Conservation (phyloP, 2,888 invertebrate genomes). For the Volucella bombylans region DNA sequence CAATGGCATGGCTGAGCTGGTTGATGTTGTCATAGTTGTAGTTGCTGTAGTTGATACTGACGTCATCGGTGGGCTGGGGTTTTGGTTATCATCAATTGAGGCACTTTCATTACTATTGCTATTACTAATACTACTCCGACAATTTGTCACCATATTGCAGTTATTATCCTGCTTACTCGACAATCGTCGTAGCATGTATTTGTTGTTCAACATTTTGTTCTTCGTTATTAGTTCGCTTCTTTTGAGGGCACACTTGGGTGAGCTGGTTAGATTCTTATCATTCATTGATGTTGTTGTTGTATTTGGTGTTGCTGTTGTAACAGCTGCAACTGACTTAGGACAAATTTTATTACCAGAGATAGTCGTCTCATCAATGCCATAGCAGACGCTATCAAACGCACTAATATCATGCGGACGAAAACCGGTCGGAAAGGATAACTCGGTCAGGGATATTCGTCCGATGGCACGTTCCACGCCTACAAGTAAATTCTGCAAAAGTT, state of each 20-base stretch:
- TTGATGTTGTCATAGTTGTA: constrained; percentile 69
- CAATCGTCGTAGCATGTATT: constrained; percentile 81
- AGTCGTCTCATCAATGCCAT: constrained; percentile 52
- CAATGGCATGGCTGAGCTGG: constrained; percentile 83
- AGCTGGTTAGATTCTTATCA: constrained; percentile 81
- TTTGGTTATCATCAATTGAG: constrained; percentile 77
- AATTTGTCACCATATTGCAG: constrained; percentile 79
- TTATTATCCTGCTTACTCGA: constrained; percentile 80
- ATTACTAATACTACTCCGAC: constrained; percentile 79
- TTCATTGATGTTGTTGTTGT: constrained; percentile 68
- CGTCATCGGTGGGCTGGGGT: constrained; percentile 10
- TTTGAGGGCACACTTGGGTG: constrained; percentile 82
- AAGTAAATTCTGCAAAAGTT: constrained; percentile 86
- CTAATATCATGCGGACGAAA: constrained; percentile 82
- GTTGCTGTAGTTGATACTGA: constrained; percentile 24
- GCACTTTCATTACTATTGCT: constrained; percentile 80
- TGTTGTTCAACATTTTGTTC: constrained; percentile 82
- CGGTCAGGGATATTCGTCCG: constrained; percentile 87
- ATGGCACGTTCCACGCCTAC: constrained; percentile 88
- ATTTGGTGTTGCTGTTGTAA: constrained; percentile 68
- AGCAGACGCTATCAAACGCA: constrained; percentile 54
- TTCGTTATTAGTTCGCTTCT: constrained; percentile 83
- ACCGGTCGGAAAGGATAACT: constrained; percentile 85
- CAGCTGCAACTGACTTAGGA: constrained; percentile 62
- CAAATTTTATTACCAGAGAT: constrained; percentile 46